Evolutionary conservation across 2,113 vertebrate genomes (phyloP), one percentile per base, ranked within the genome.

Genomic region (Gasterosteus nipponicus): DNA sequence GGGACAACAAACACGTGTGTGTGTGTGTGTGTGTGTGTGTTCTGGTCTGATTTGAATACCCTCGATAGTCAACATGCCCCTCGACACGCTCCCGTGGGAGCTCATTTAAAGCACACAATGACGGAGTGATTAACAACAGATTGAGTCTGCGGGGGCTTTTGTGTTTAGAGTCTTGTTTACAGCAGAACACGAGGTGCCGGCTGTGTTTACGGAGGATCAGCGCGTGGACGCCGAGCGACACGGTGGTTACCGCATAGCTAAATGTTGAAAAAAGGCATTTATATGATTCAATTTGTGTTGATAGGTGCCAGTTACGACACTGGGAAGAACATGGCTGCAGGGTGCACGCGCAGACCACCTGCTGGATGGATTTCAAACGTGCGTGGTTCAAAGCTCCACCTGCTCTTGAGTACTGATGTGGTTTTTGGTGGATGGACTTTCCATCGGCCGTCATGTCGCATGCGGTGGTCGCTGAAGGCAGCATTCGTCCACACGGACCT

Each of bases 1-100:
- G n/a, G 39, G 51, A 62, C 38, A 33, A 69, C 59, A 85, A 81
- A 83, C 75, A 68, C 70, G 51, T 3, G 49, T 38, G 51, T 53
- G 49, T 22, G 60, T 26, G 68, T 80, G 14, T 44, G 1, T 2
- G 42, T 22, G 26, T 26, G 57, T 19, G 65, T 19, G 64, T 73
- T 57, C 18, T 19, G 10, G 60, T 41, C 33, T 64, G 42, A 78
- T 69, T 35, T 64, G 47, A 78, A 73, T 51, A 59, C 61, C 26
- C 10, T 53, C 47, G 65, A 77, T 83, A 63, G 39, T 47, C 61
- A 56, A 49, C 41, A 0, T 4, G 51, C 12, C 57, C 80, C 76
- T 41, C 68, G 44, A 77, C 66, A n/a, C 68, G 65, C 12, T 73
- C 61, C 54, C 69, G 7, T 33, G 56, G 57, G 46, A 59, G 58